These are phyloP conservation scores for Cossypha polioptera DNA, from an alignment of 2,797 vertebrate genomes.

Conservation along the genomic window DNA sequence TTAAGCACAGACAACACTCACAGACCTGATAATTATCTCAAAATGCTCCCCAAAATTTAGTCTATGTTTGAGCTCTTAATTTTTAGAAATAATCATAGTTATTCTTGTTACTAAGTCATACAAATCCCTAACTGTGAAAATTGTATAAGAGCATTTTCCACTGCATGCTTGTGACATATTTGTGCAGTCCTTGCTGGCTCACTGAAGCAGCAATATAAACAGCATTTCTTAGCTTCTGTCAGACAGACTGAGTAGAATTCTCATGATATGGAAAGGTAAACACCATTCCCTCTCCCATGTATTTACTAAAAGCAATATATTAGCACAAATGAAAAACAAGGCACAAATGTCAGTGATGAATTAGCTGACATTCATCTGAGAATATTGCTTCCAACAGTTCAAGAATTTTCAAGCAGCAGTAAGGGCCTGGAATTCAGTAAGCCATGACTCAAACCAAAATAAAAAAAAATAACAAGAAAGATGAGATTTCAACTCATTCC, in stretches of 20 bases:
- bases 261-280: conserved; percentile 16
- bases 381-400: background rate
- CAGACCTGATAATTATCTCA: background rate
- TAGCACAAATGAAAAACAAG: background rate
- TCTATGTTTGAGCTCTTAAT: background rate
- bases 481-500: background rate
- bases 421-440: background rate
- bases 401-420: background rate
- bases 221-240: background rate
- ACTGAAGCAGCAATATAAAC: conserved; percentile 39
- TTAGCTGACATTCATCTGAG: background rate
- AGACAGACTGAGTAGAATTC: background rate
- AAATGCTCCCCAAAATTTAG: background rate
- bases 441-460: background rate
- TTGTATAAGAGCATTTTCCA: background rate
- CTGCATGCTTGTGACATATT: background rate
- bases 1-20: background rate
- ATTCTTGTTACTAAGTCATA: background rate
- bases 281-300: background rate
- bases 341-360: background rate
- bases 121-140: background rate
- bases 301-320: conserved; percentile 28
- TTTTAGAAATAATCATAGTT: background rate
- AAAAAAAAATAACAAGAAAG: background rate
- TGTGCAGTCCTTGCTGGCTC: background rate